Conservation (phyloP, 2,888 invertebrate genomes). For the Lomographa bimaculata region DNA sequence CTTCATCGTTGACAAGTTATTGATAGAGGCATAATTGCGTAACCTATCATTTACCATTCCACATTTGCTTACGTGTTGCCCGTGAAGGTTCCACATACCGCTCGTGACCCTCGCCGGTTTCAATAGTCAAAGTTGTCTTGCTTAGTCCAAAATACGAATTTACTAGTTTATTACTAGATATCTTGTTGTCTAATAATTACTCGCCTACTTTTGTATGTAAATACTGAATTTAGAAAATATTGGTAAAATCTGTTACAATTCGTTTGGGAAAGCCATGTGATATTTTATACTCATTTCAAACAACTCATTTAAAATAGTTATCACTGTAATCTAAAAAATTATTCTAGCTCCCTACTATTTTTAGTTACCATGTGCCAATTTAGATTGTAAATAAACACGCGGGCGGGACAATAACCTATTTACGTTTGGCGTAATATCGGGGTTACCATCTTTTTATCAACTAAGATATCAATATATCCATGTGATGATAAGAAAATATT, state of each 20-base stretch:
- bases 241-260: constrained; percentile 7
- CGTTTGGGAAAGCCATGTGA: constrained; percentile 11
- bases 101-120: constrained; percentile 71
- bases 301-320: constrained; percentile 11
- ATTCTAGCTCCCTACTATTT: constrained; percentile 35
- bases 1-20: constrained; percentile 35
- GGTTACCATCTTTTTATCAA: constrained; percentile 32
- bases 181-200: no score
- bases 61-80: constrained; percentile 81
- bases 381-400: constrained; percentile 51
- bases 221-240: no score
- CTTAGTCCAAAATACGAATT: constrained; percentile 6
- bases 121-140: constrained; percentile 33
- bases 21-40: constrained; percentile 74
- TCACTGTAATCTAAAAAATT: constrained; percentile 21
- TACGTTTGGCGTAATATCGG: constrained; percentile 32
- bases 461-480: constrained; percentile 35
- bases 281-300: constrained; percentile 13
- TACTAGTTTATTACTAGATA: no score
- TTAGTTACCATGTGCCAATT: constrained; percentile 39
- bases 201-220: no score
- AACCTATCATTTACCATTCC: constrained; percentile 77
- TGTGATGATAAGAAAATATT: constrained; percentile 33
- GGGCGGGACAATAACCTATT: constrained; percentile 56
- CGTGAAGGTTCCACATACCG: constrained; percentile 72